Base-by-base conservation (phyloP, 2,888 invertebrate genomes). In the Fissipunctia ypsillon region DNA sequence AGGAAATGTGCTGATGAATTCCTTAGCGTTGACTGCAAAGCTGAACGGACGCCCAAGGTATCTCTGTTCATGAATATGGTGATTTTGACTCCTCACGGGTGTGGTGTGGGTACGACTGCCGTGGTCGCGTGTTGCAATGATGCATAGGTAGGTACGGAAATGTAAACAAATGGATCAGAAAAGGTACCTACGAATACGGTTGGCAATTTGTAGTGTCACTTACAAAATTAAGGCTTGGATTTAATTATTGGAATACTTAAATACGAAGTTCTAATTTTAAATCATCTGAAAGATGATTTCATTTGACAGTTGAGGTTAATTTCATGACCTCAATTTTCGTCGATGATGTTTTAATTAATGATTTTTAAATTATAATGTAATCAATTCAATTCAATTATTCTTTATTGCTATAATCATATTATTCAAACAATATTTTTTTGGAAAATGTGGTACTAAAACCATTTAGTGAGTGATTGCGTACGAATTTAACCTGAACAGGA, bases 61-160 rank as follows among this genome's bases (percentile, higher is more conserved):
- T 22, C 45, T 38, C 48, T 2, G 52, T n/a, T 75, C 68, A 79
- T 79, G 76, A 79, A 79, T 79, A 79, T 79, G 61, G 69, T 80
- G 76, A 79, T 79, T 75, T 52, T 76, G 73, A 76, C 75, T 61
- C 61, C 70, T 64, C 59, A 54, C 54, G 38, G 38, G 38, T 38
- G 38, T 38, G 61, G 43, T 64, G 60, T 35, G 50, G 69, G 19
- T 38, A 31, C 60, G 35, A 52, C 60, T 65, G 38, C 50, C n/a
- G n/a, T 61, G 50, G 25, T 65, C 50, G 35, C 63, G 48, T 48
- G 59, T 61, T 72, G 65, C 61, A 67, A 48, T 80, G 52, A 54
- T 57, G 41, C 79, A 78, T 43, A 56, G 5, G 9, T 54, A 19
- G 28, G 5, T 48, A 64, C 16, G 5, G 10, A 54, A 22, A 45